phyloP scores from a whole-genome alignment of 2,888 invertebrate species.

The Pollenia griseotomentosa region DNA sequence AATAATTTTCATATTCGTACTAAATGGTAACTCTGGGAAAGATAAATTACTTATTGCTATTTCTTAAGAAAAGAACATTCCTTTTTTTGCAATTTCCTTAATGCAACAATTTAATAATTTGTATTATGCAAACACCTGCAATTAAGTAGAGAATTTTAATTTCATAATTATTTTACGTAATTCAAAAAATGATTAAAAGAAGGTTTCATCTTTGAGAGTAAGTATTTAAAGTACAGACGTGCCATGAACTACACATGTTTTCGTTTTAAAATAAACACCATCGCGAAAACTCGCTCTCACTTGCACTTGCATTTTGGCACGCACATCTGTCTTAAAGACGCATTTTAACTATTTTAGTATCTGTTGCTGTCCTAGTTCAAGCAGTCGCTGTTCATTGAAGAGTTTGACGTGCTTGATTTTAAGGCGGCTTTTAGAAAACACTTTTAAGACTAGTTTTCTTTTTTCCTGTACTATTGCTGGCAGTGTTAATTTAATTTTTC shows the following conservation, averaged over 20 bases:
- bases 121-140: slow-evolving; percentile 43
- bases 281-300: not conserved
- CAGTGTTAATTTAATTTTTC: slow-evolving; percentile 66
- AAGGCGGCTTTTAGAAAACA: slow-evolving; percentile 53
- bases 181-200: slow-evolving; percentile 17
- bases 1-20: no score
- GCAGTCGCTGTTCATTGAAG: slow-evolving; percentile 2
- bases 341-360: slow-evolving; percentile 37
- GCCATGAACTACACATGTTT: slow-evolving; percentile 55
- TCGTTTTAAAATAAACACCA: not conserved
- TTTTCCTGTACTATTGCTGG: not conserved
- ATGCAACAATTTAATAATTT: slow-evolving; percentile 28
- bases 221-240: slow-evolving; percentile 32
- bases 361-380: not conserved
- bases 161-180: slow-evolving; percentile 7
- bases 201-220: not conserved
- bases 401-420: slow-evolving; percentile 54
- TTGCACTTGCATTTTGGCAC: slow-evolving; percentile 18
- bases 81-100: no score
- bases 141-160: slow-evolving; percentile 46
- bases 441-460: slow-evolving; percentile 12
- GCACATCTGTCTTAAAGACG: slow-evolving; percentile 39
- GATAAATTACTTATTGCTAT: no score
- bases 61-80: no score
- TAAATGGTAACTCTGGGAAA: no score